A percentile compares a stretch with the other conserved stretches of the same genome.
Conservation (phyloP, 2,888 invertebrate genomes). For the Noctua janthina region DNA sequence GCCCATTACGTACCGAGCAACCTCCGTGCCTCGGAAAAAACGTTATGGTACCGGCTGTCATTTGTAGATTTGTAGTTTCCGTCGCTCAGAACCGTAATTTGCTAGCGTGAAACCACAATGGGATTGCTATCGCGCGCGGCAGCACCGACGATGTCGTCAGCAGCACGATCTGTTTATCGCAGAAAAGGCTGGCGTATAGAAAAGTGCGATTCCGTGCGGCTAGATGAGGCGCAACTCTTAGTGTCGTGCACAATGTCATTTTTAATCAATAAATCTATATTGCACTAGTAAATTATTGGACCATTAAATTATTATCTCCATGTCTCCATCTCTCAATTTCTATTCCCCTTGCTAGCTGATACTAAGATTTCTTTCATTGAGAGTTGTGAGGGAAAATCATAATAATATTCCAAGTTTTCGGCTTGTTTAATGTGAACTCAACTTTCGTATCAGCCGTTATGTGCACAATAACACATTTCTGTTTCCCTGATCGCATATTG, state of each 20-base stretch:
- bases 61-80: not conserved
- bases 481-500: conserved; percentile 7
- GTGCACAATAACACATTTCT: conserved; percentile 18
- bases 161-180: not conserved
- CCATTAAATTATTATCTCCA: not conserved
- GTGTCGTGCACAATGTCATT: not conserved
- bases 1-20: no score
- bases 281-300: not conserved
- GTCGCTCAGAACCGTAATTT: not conserved
- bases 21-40: no score
- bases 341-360: conserved; percentile 1
- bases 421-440: conserved; percentile 11
- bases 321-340: not conserved
- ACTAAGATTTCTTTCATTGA: conserved; percentile 7
- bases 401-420: conserved; percentile 19
- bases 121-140: not conserved
- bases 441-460: conserved; percentile 8
- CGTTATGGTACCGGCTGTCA: no score
- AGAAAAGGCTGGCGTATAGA: no score
- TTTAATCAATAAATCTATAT: not conserved
- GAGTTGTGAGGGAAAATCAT: conserved; percentile 20
- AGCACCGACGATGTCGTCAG: not conserved
- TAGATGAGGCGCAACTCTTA: no score
- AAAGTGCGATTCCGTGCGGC: no score
- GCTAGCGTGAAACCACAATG: not conserved